Conservation (phyloP, 2,113 vertebrate genomes). For the Peromyscus californicus region DNA sequence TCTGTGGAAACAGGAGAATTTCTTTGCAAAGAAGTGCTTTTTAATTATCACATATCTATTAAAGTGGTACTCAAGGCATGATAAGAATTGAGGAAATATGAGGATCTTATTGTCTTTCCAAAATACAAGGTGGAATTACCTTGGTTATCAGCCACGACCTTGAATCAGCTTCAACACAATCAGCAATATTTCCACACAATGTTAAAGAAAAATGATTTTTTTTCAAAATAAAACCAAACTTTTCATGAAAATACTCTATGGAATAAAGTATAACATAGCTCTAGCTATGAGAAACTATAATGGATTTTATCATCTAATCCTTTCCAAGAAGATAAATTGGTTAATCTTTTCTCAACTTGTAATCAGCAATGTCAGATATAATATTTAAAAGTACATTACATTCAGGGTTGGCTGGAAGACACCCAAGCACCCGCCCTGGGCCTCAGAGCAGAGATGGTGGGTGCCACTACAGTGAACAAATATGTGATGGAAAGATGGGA, state of each 20-base stretch:
- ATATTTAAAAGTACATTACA: neutral
- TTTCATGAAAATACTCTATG: neutral
- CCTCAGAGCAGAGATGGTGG: neutral
- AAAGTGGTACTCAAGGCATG: neutral
- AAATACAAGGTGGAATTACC: neutral
- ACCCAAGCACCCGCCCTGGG: neutral
- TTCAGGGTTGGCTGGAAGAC: neutral
- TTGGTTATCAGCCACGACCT: neutral
- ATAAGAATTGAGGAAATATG: neutral
- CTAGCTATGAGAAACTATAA: neutral
- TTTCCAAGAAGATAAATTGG: neutral
- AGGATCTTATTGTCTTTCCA: neutral
- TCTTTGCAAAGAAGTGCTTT: neutral
- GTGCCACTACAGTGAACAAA: neutral
- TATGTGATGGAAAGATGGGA: neutral
- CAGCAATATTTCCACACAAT: neutral
- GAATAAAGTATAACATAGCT: slow-evolving; percentile 15
- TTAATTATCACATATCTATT: neutral
- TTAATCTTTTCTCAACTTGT: slow-evolving; percentile 12
- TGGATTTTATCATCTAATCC: slow-evolving; percentile 20
- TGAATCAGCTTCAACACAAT: neutral
- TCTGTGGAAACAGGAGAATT: slow-evolving; percentile 9
- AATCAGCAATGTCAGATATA: slow-evolving; percentile 20
- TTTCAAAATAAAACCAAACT: slow-evolving; percentile 23
- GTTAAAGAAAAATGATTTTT: neutral